Conservation (phyloP, 2,888 invertebrate genomes). For the Zhuqinia jingwanae region DNA sequence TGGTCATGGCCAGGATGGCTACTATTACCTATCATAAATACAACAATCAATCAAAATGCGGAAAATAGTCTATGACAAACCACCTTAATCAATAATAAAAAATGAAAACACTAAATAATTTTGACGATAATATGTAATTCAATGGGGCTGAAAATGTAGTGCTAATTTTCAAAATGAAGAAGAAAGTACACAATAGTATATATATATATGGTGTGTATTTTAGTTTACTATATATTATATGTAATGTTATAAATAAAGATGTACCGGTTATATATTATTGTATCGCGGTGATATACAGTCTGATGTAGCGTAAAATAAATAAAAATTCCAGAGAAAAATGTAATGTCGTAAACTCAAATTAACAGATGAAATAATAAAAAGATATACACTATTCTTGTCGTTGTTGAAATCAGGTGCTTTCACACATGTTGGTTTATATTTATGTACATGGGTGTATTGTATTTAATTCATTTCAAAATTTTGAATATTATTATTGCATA, state of each 20-base stretch:
- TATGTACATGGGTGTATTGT: no score
- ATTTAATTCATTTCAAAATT: neutral
- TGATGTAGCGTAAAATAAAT: slow-evolving; percentile 51
- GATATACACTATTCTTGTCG: slow-evolving; percentile 30
- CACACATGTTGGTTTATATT: no score
- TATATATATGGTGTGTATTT: slow-evolving; percentile 13
- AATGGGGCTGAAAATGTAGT: slow-evolving; percentile 52
- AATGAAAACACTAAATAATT: slow-evolving; percentile 2
- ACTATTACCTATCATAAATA: slow-evolving; percentile 17
- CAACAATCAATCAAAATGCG: slow-evolving; percentile 4
- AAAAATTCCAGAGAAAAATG: slow-evolving; percentile 23
- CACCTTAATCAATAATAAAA: slow-evolving; percentile 7
- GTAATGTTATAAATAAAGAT: slow-evolving; percentile 7
- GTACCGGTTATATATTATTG: slow-evolving; percentile 55
- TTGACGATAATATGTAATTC: slow-evolving; percentile 22
- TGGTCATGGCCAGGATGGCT: slow-evolving; percentile 41
- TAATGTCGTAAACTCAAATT: slow-evolving; percentile 18
- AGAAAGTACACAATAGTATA: slow-evolving; percentile 43
- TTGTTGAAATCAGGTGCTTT: neutral
- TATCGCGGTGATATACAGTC: slow-evolving; percentile 65
- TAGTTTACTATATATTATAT: slow-evolving; percentile 17
- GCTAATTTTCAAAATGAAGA: slow-evolving; percentile 28
- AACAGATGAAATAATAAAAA: slow-evolving; percentile 25
- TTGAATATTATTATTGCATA: no score
- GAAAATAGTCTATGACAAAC: slow-evolving; percentile 26